phyloP scores from a whole-genome alignment of 1,140 invertebrate genomes.

The Drosophila bocqueti region DNA sequence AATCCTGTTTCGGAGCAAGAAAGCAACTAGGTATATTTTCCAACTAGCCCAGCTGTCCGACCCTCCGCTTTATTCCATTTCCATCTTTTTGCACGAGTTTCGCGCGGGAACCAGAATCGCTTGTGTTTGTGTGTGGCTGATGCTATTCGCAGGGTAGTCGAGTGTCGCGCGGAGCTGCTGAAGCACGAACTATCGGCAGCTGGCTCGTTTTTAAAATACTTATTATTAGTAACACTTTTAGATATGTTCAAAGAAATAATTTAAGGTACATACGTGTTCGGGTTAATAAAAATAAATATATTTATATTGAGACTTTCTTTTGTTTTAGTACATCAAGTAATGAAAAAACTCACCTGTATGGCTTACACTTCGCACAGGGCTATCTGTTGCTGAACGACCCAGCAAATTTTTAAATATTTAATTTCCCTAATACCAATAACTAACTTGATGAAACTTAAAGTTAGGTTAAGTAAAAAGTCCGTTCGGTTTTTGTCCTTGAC shows the following conservation, averaged over 20 bases:
- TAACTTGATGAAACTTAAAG: no score
- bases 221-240: not conserved
- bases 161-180: not conserved
- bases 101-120: constrained; percentile 54
- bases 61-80: constrained; percentile 18
- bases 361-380: no score
- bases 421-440: no score
- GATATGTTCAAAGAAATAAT: not conserved
- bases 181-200: constrained; percentile 2
- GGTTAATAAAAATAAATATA: not conserved
- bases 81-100: constrained; percentile 26
- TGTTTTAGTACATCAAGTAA: not conserved
- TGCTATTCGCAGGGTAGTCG: constrained; percentile 41
- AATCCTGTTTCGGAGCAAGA: constrained; percentile 13
- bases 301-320: not conserved
- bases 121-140: constrained; percentile 12
- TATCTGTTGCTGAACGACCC: no score
- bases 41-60: constrained; percentile 58
- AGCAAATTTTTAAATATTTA: no score
- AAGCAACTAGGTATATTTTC: constrained; percentile 44
- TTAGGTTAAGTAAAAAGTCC: no score
- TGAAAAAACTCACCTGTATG: not conserved
- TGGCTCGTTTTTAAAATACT: not conserved
- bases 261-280: not conserved
- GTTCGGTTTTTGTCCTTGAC: no score